Conservation (phyloP, 35 echinoderm and acorn worm genomes). For the Eucidaris tribuloides region DNA sequence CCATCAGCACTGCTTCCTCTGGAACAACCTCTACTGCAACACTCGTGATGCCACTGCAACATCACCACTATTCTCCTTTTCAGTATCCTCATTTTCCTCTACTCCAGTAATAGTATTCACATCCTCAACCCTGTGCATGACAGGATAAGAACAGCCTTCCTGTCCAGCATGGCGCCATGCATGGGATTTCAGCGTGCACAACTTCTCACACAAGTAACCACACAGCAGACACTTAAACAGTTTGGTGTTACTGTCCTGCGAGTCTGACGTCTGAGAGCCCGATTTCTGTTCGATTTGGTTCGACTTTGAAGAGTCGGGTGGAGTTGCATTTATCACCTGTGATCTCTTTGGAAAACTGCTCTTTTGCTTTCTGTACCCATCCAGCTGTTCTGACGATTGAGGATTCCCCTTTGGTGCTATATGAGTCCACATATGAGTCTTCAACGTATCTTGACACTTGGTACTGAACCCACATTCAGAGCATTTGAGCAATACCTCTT, state of each 20-base stretch:
- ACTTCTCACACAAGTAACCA: constrained; percentile 86
- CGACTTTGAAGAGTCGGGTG: background rate
- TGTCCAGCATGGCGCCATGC: constrained; percentile 96
- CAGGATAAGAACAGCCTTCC: constrained; percentile 84
- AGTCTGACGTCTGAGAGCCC: background rate
- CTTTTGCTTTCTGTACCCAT: background rate
- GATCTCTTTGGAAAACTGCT: background rate
- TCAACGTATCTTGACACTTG: constrained; percentile 46
- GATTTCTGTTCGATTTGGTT: background rate
- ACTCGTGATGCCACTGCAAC: background rate
- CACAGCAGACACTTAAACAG: constrained; percentile 92
- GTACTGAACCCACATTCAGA: constrained; percentile 91
- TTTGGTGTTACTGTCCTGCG: background rate
- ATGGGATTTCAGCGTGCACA: constrained; percentile 93
- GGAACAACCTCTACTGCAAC: background rate
- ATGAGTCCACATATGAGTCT: constrained; percentile 89
- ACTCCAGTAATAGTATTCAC: background rate
- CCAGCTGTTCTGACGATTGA: background rate
- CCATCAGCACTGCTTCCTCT: background rate
- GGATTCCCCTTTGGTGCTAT: constrained; percentile 6
- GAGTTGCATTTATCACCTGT: background rate
- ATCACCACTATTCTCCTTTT: background rate
- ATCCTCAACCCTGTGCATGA: constrained; percentile 62
- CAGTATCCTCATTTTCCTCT: background rate
- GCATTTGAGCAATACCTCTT: constrained; percentile 81